These are phyloP conservation scores for Tiaroga cobitis DNA, from an alignment of 2,797 vertebrate species.

Conservation along the genomic window DNA sequence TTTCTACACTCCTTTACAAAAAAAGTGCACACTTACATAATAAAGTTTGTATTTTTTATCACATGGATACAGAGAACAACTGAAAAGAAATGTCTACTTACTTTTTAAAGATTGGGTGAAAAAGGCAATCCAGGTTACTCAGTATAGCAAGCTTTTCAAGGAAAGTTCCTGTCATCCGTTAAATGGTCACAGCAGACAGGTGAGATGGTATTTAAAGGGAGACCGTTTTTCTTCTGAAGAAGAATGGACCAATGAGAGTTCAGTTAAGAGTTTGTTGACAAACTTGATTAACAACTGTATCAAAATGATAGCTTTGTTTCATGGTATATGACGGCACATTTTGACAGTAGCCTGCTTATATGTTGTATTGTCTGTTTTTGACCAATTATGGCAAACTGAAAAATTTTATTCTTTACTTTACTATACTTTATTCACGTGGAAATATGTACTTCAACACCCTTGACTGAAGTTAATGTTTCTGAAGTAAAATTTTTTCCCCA, in stretches of 20 bases:
- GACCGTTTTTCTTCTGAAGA: neutral
- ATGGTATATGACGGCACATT: neutral
- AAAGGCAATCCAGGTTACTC: neutral
- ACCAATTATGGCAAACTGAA: neutral
- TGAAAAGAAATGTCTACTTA: neutral
- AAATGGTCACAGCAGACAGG: neutral
- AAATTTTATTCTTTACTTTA: no score
- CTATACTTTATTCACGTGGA: no score
- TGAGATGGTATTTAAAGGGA: neutral
- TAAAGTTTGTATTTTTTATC: neutral
- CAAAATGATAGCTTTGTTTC: neutral
- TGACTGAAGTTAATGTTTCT: neutral
- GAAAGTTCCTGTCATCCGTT: neutral
- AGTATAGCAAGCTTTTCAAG: neutral
- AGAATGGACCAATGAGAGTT: slow-evolving; percentile 25
- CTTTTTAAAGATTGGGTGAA: neutral
- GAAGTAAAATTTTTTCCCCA: neutral
- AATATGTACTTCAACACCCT: neutral
- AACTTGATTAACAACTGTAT: slow-evolving; percentile 9
- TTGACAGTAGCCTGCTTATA: neutral
- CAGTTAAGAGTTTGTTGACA: neutral
- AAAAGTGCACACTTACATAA: neutral
- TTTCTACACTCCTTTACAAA: neutral
- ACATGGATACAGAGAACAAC: neutral
- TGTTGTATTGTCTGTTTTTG: neutral